Evolutionary conservation across 2,113 vertebrate genomes (phyloP).

Genomic region (Panthera uncia): DNA sequence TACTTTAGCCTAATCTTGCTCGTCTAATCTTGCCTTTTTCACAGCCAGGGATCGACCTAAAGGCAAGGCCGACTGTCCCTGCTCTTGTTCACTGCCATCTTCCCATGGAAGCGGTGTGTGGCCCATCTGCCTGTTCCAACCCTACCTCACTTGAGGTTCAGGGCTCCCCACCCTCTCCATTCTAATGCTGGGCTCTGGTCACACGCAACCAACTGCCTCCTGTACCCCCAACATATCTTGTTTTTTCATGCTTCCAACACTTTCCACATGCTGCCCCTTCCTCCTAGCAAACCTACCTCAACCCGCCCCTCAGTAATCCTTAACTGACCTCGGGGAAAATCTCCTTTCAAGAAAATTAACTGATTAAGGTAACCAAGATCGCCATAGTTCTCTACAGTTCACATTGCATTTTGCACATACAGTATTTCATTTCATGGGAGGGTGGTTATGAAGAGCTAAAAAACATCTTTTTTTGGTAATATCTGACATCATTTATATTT

Average conservation of each 20-base stretch:
- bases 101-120: accelerated
- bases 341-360: background rate
- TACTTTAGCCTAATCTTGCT: background rate
- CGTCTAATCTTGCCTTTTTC: background rate
- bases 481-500: background rate
- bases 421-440: background rate
- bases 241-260: background rate
- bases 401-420: background rate
- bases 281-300: background rate
- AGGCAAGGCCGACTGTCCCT: background rate
- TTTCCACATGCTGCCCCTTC: background rate
- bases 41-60: background rate
- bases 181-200: background rate
- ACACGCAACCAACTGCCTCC: accelerated
- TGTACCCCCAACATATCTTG: background rate
- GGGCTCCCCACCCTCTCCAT: background rate
- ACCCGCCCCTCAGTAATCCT: background rate
- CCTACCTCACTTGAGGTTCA: background rate
- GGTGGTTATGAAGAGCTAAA: background rate
- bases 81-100: accelerated
- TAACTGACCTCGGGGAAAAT: background rate
- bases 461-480: background rate
- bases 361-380: background rate
- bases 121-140: background rate
- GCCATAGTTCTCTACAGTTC: background rate